Percentiles rank a stretch among this genome's conserved stretches.
These are phyloP conservation scores for Blastobasis lacticolella DNA, from an alignment of 2,888 invertebrate genomes.

Conservation along the genomic window DNA sequence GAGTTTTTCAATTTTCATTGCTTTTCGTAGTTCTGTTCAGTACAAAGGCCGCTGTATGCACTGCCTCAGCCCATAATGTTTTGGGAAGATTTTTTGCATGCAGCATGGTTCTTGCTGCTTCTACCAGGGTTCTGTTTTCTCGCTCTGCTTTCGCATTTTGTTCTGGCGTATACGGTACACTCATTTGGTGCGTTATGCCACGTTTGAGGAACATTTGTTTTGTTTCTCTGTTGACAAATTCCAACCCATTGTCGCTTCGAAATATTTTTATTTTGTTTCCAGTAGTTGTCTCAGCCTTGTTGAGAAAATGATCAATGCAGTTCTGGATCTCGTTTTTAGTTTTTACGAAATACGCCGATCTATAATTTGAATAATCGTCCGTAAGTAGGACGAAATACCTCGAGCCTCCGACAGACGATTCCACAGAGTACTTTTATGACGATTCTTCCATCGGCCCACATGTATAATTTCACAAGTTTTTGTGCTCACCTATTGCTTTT, in stretches of 20 bases:
- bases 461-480: constrained; percentile 10
- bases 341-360: constrained; percentile 12
- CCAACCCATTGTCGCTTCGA: constrained; percentile 13
- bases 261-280: constrained; percentile 4
- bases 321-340: constrained; percentile 7
- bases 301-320: constrained; percentile 8
- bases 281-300: constrained; percentile 15
- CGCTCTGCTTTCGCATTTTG: no score
- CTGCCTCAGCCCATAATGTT: no score
- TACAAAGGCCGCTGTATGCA: no score
- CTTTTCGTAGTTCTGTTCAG: no score
- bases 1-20: no score
- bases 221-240: constrained; percentile 13
- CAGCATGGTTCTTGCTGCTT: no score
- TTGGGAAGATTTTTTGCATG: no score
- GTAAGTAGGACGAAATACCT: constrained; percentile 12
- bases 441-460: constrained; percentile 11
- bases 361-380: constrained; percentile 12
- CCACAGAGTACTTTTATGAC: no score
- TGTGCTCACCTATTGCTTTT: no score
- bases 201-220: constrained; percentile 5
- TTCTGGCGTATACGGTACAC: no score
- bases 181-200: no score
- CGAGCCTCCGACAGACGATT: constrained; percentile 11
- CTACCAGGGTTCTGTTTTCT: no score